phyloP scores from a whole-genome alignment of 2,888 invertebrate genomes.

The Ecdyonurus torrentis region DNA sequence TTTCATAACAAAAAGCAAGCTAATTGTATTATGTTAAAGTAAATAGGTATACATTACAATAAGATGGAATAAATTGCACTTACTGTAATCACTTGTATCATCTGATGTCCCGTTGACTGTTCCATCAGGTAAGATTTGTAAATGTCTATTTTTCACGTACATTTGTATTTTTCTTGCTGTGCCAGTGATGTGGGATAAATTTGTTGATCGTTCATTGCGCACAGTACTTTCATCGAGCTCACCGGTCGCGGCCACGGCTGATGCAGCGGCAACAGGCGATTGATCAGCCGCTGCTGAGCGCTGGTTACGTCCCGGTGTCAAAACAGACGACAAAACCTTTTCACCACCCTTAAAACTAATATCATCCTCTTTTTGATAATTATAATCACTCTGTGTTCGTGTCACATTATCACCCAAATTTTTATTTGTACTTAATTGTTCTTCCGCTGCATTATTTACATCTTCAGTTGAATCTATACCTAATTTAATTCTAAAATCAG shows the following conservation, averaged over 20 bases:
- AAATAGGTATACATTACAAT: no score
- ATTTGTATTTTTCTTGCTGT: constrained; percentile 64
- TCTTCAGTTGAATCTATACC: background rate
- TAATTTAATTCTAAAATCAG: background rate
- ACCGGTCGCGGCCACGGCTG: background rate
- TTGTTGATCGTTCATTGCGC: constrained; percentile 61
- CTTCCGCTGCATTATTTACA: background rate
- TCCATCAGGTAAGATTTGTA: constrained; percentile 70
- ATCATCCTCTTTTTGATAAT: background rate
- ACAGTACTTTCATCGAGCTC: constrained; percentile 21
- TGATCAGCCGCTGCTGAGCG: background rate
- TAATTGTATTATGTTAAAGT: no score
- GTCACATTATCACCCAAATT: background rate
- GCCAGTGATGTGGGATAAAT: constrained; percentile 64
- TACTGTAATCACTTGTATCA: constrained; percentile 66
- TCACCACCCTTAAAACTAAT: no score
- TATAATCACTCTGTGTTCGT: background rate
- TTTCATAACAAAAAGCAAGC: no score
- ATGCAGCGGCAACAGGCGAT: background rate
- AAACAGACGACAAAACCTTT: background rate
- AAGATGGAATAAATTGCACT: constrained; percentile 37
- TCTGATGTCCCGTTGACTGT: constrained; percentile 70
- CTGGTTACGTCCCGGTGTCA: background rate
- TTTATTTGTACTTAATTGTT: background rate
- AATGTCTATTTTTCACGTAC: constrained; percentile 67